A percentile compares a stretch with the other conserved stretches of the same genome.
Conservation (phyloP, 2,797 vertebrate species). For the Gymnocypris eckloni region DNA sequence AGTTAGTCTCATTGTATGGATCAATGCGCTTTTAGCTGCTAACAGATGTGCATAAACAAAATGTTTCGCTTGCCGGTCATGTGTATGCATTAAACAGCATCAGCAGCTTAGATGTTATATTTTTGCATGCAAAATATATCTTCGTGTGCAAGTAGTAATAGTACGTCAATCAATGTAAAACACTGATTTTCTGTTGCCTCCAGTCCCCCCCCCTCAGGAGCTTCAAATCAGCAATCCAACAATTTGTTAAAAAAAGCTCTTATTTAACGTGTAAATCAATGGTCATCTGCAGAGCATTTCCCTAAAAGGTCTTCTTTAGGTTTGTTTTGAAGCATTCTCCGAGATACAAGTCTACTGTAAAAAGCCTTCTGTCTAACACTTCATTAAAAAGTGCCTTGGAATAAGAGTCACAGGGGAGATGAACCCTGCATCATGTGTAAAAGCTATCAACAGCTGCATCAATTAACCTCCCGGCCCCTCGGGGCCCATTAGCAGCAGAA, state of each 20-base stretch:
- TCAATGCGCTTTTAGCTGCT: constrained; percentile 1
- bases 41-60: constrained; percentile 10
- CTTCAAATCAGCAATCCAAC: constrained; percentile 76
- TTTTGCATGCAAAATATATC: neutral
- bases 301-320: constrained; percentile 57
- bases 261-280: constrained; percentile 81
- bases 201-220: constrained; percentile 64
- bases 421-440: constrained; percentile 82
- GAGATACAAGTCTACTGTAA: constrained; percentile 76
- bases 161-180: constrained; percentile 57
- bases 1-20: neutral
- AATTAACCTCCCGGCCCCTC: constrained; percentile 87
- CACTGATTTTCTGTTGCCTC: constrained; percentile 75
- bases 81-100: neutral
- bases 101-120: neutral
- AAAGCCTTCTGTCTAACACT: constrained; percentile 88
- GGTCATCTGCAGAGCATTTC: constrained; percentile 65
- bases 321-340: constrained; percentile 73
- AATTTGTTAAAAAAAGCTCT: constrained; percentile 73
- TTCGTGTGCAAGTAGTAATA: neutral
- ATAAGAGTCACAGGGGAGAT: constrained; percentile 88
- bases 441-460: constrained; percentile 94
- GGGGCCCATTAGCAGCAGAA: constrained; percentile 87
- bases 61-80: neutral
- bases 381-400: constrained; percentile 90